These are phyloP conservation scores for Enteromius viviparus DNA, from an alignment of 2,797 vertebrate genomes.

Conservation along the genomic window DNA sequence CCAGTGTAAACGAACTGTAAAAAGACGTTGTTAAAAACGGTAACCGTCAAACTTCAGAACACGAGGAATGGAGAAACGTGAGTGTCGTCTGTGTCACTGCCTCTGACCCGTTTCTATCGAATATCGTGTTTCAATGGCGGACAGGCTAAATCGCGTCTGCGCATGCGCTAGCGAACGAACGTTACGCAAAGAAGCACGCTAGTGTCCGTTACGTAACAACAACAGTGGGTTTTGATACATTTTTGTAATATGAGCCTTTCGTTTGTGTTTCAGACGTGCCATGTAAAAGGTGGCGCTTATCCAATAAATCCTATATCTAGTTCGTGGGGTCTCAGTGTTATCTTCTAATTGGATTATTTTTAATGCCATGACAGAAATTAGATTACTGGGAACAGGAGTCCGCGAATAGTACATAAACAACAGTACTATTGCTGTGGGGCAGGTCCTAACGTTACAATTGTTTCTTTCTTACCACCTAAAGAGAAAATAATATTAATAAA, in stretches of 20 bases:
- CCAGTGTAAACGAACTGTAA: slow-evolving; percentile 33
- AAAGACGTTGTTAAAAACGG: slow-evolving; percentile 36
- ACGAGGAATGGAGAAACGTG: slow-evolving; percentile 60
- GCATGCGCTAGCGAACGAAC: slow-evolving; percentile 47
- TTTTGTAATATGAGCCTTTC: slow-evolving; percentile 16
- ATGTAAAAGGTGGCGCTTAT: slow-evolving; percentile 6
- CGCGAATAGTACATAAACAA: background rate
- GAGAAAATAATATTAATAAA: background rate
- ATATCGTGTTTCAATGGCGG: slow-evolving; percentile 77
- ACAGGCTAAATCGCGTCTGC: slow-evolving; percentile 46
- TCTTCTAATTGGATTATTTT: slow-evolving; percentile 8
- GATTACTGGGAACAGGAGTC: background rate
- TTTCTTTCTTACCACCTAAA: background rate
- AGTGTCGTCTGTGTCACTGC: slow-evolving; percentile 61
- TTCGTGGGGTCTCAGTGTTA: background rate
- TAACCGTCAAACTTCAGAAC: slow-evolving; percentile 55
- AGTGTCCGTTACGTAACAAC: slow-evolving; percentile 72
- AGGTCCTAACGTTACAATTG: background rate
- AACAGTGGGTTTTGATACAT: background rate
- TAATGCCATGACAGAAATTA: background rate
- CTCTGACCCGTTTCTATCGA: slow-evolving; percentile 72
- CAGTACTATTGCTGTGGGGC: background rate
- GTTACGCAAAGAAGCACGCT: slow-evolving; percentile 72
- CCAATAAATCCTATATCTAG: background rate
- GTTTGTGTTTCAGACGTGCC: slow-evolving; percentile 5